Evolutionary conservation across 2,888 invertebrate genomes (phyloP), one percentile per base, ranked within the genome.

Genomic region (Sicus ferrugineus): DNA sequence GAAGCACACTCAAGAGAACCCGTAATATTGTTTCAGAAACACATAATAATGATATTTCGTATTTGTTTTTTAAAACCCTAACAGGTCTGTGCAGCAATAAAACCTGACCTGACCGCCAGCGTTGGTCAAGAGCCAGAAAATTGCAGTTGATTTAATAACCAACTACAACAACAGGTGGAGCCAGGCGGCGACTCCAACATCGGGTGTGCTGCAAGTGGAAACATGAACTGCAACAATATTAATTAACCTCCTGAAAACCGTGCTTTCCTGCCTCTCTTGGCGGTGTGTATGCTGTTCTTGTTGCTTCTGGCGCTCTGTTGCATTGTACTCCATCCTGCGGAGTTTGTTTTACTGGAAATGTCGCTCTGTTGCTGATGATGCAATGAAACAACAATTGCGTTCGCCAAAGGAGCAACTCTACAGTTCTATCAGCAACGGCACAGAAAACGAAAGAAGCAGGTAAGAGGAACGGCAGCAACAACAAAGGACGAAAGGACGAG

Each of bases 171-270:
- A 46, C 5, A 9, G n/a, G n/a, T n/a, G 3, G n/a, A 46, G n/a
- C 28, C 28, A 1, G 4, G 2, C 54, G 14, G 54, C 26, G 54
- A 16, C 14, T 54, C 26, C 28, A 5, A 23, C 21, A 52, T 0
- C 16, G 16, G n/a, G n/a, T 48, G 21, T n/a, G 54, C 56, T 11
- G 38, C 26, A 54, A 3, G 9, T 3, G n/a, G n/a, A 26, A n/a
- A 28, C 66, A 66, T 28, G 16, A 66, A 56, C 56, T 56, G 42
- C 66, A 66, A 66, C 66, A 54, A 66, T 42, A 66, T 66, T 56
- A 66, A 66, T 66, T 66, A 66, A 66, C n/a, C 56, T 31, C 42
- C 42, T 66, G 28, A 66, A 14, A 46, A 66, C n/a, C n/a, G n/a
- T 28, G 30, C 63, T 63, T 68, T 54, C 54, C 62, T 62, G 11